Evolutionary conservation across 2,888 invertebrate species (phyloP).

Genomic region (Ophion slaviceki): DNA sequence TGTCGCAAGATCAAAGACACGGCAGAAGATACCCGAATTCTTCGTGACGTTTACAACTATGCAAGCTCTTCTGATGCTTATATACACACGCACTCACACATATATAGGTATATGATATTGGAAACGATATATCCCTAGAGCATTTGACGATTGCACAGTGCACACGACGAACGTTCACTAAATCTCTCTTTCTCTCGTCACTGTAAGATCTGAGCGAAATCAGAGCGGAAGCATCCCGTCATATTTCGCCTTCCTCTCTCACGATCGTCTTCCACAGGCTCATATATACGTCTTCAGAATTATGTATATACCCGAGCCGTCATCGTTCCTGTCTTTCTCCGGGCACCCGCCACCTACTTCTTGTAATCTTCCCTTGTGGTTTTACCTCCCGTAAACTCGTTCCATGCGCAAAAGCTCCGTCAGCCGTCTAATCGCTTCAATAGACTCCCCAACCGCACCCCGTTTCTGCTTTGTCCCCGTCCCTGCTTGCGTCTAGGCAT

Average conservation of each 20-base stretch:
- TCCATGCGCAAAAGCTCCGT: slow-evolving; percentile 48
- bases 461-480: slow-evolving; percentile 30
- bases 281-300: slow-evolving; percentile 14
- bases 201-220: slow-evolving; percentile 30
- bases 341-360: slow-evolving; percentile 9
- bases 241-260: slow-evolving; percentile 36
- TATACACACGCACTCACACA: background rate
- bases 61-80: slow-evolving; percentile 22
- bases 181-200: slow-evolving; percentile 53
- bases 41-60: slow-evolving; percentile 47
- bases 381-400: slow-evolving; percentile 58
- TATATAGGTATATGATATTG: slow-evolving; percentile 35
- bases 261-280: background rate
- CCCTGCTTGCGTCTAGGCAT: slow-evolving; percentile 9
- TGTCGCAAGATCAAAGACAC: slow-evolving; percentile 62
- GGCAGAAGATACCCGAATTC: slow-evolving; percentile 53
- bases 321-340: slow-evolving; percentile 26
- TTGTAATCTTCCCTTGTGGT: slow-evolving; percentile 61
- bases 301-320: slow-evolving; percentile 44
- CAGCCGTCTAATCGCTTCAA: slow-evolving; percentile 57
- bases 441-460: slow-evolving; percentile 36
- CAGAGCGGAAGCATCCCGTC: slow-evolving; percentile 50
- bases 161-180: slow-evolving; percentile 36
- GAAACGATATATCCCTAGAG: slow-evolving; percentile 56
- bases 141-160: slow-evolving; percentile 60